Evolutionary conservation across 2,888 invertebrate genomes (phyloP), one percentile per base, ranked within the genome.

Genomic region (Chymomyza caudatula): DNA sequence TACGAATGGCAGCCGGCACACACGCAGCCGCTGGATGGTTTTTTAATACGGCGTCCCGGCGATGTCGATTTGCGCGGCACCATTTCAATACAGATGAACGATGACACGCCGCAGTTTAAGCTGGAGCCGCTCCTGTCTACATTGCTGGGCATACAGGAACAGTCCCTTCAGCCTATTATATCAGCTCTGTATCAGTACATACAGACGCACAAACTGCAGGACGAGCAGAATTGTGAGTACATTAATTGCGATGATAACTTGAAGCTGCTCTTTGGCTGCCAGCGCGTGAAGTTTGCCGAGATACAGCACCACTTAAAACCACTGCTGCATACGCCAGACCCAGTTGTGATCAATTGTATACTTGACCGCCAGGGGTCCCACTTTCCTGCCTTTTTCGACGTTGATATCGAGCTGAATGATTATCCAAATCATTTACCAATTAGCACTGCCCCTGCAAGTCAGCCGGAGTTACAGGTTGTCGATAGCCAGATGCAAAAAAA

Each of bases 1-100:
- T 99, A 99, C 20, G 99, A 99, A 92, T 99, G 99, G 99, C 99
- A 99, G 91, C 95, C 99, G 88, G 99, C 99, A 2, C 94, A 97
- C 60, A 97, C 96, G n/a, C 98, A 98, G 91, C 90, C 90, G 74
- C 90, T 90, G 2, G 91, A 91, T 65, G 91, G 90, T 3, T 90
- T 90, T 66, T 93, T 97, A 93, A 99, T 99, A 72, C 99, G 99
- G 92, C 93, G 99, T 69, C 99, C 99, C 0, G 99, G 99, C 2
- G 98, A 99, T 92, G 97, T 97, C 91, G 98, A 99, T 91, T 99
- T 99, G 62, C 95, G 98, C 61, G 99, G 99, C 91, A 99, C 99
- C 4, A 99, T 99, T 89, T 93, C 99, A 66, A 92, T 99, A 77
- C 93, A 99, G 87, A 93, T 99, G 74, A 99, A 99, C 92, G 98